Base-by-base conservation (phyloP, 2,113 vertebrate genomes). In the Illadopsis cleaveri region DNA sequence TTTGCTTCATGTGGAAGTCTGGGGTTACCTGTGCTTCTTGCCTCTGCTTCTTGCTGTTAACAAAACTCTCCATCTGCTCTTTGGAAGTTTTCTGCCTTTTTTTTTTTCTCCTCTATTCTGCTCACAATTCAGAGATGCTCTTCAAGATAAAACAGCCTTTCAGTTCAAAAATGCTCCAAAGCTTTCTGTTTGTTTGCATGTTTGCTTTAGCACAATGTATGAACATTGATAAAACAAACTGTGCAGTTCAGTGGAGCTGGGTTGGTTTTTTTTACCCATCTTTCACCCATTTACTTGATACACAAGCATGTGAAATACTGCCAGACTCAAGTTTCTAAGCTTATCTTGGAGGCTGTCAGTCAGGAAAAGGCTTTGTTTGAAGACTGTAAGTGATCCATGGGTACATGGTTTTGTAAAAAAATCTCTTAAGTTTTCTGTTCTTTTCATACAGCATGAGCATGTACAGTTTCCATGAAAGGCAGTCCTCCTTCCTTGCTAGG, bases 281-380 rank as follows among this genome's bases (percentile, higher is more conserved):
- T 95, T 95, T 95, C 88, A 90, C 83, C 83, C 91, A 72, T 85
- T 90, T 90, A 80, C 80, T 91, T 90, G 94, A 89, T 85, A 77
- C 47, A 93, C 18, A 70, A 88, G 83, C 87, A 70, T 44, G 73
- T 71, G 91, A 92, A 96, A 90, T 82, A 84, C 91, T 92, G 94
- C 92, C 92, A 96, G 94, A 92, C 82, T 96, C 94, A 73, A 93
- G 91, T 93, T 97, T 93, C 93, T 81, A 40, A 64, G 92, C 95
- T 93, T 96, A 84, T 96, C 95, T 96, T 60, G 30, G 76, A 94
- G 91, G 89, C 83, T 94, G 93, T 82, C 89, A 91, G 80, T 96
- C 86, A 96, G 38, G 35, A 81, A 84, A 91, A 90, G 78, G 87
- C 88, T 96, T 96, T 94, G 92, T 97, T 94, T 96, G 96, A 97